These are phyloP conservation scores for Anguilla pacifica DNA, from an alignment of 2,797 vertebrate species.

Conservation along the genomic window DNA sequence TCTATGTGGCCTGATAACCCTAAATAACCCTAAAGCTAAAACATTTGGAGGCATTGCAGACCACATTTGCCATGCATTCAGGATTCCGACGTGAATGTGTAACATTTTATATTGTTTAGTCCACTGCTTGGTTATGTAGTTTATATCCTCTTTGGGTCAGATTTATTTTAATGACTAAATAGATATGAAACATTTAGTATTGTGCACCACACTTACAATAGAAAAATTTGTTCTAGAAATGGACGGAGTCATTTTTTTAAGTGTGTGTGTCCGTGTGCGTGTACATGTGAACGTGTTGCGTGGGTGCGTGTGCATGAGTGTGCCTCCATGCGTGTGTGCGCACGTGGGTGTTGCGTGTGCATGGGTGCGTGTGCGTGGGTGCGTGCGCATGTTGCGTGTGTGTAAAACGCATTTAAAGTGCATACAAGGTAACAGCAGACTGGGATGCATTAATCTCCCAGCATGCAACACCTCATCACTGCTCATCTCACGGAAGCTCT, in stretches of 20 bases:
- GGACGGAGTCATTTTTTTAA: not conserved
- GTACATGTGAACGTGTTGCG: too few relatives aligned
- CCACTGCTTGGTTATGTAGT: not conserved
- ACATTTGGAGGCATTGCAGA: not conserved
- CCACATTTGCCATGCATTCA: too few relatives aligned
- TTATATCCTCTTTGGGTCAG: not conserved
- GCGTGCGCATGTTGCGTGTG: too few relatives aligned
- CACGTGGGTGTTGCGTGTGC: too few relatives aligned
- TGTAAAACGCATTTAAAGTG: constrained; percentile 49
- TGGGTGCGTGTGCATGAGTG: too few relatives aligned
- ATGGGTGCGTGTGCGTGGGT: too few relatives aligned
- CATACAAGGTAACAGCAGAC: constrained; percentile 71
- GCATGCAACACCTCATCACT: constrained; percentile 51
- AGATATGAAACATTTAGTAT: not conserved
- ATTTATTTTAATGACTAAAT: too few relatives aligned
- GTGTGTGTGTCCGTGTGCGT: not conserved
- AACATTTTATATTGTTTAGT: not conserved
- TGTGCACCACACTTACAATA: not conserved
- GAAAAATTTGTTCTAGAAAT: not conserved
- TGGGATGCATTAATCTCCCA: constrained; percentile 41
- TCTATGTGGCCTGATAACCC: not conserved
- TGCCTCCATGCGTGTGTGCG: too few relatives aligned
- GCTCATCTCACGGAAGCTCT: constrained; percentile 12
- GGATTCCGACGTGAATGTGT: too few relatives aligned
- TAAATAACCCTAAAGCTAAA: not conserved